phyloP scores from a whole-genome alignment of 2,113 vertebrate genomes.

The Tichodroma muraria region DNA sequence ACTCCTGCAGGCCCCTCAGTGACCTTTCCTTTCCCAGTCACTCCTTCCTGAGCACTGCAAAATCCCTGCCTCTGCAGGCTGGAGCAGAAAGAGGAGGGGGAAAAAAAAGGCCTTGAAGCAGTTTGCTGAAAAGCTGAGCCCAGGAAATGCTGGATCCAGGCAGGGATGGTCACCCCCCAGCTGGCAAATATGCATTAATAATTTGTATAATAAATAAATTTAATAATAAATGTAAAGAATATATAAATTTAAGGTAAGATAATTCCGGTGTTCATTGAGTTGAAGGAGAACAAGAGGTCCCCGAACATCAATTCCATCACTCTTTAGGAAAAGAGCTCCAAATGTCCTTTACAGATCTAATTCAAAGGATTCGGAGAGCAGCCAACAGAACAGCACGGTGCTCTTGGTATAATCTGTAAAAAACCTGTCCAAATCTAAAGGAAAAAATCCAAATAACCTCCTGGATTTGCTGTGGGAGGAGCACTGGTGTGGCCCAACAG shows the following conservation, averaged over 20 bases:
- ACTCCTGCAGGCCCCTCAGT: neutral
- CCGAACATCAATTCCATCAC: neutral
- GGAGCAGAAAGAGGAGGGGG: neutral
- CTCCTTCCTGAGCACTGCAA: neutral
- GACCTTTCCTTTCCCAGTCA: neutral
- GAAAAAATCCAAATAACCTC: neutral
- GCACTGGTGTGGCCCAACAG: neutral
- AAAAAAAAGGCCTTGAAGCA: neutral
- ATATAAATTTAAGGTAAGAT: too few species aligned
- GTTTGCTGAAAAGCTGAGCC: neutral
- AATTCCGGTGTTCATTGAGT: neutral
- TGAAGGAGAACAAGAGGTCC: neutral
- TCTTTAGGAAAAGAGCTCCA: neutral
- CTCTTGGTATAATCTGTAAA: neutral
- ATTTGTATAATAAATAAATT: rapidly evolving
- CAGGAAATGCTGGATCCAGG: neutral
- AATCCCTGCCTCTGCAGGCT: neutral
- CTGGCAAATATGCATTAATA: neutral
- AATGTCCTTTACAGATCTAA: too few species aligned
- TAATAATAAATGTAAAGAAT: neutral
- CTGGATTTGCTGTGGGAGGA: neutral
- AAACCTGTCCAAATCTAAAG: neutral
- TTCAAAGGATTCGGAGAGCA: rapidly evolving
- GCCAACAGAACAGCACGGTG: rapidly evolving
- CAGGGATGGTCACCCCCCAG: neutral